phyloP scores from a whole-genome alignment of 1,140 invertebrate species.

The Lanistes nyassanus region DNA sequence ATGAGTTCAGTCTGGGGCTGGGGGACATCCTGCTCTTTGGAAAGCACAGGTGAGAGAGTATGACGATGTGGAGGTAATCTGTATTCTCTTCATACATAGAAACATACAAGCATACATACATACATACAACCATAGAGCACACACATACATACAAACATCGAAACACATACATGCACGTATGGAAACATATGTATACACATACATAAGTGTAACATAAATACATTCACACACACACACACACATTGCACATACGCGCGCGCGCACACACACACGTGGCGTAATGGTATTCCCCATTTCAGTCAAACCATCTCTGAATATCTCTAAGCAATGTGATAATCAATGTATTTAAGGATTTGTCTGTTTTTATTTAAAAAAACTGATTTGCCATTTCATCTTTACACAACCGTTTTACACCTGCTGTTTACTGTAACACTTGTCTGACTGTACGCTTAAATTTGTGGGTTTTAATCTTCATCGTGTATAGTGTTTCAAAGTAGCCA shows the following conservation, averaged over 20 bases:
- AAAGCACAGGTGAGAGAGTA: neutral
- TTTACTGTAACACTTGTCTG: too few relatives aligned
- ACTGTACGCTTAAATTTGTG: too few relatives aligned
- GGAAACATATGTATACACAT: neutral
- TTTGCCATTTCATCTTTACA: too few relatives aligned
- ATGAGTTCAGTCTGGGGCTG: neutral
- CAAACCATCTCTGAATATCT: too few relatives aligned
- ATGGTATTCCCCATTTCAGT: too few relatives aligned
- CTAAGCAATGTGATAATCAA: too few relatives aligned
- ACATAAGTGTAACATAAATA: neutral
- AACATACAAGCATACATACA: neutral
- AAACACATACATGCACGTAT: constrained; percentile 2
- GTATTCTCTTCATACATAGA: neutral
- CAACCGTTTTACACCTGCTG: too few relatives aligned
- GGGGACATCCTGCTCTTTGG: too few relatives aligned
- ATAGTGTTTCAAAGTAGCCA: too few relatives aligned
- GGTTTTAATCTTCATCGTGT: too few relatives aligned
- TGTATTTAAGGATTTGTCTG: too few relatives aligned
- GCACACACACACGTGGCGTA: neutral
- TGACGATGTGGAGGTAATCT: neutral
- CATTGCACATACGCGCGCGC: neutral
- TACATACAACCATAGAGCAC: neutral
- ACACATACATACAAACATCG: constrained; percentile 2
- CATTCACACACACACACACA: constrained; percentile 17
- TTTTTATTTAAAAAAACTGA: too few relatives aligned